These are phyloP conservation scores for Clanis bilineata DNA, from an alignment of 2,888 invertebrate species.

Conservation along the genomic window DNA sequence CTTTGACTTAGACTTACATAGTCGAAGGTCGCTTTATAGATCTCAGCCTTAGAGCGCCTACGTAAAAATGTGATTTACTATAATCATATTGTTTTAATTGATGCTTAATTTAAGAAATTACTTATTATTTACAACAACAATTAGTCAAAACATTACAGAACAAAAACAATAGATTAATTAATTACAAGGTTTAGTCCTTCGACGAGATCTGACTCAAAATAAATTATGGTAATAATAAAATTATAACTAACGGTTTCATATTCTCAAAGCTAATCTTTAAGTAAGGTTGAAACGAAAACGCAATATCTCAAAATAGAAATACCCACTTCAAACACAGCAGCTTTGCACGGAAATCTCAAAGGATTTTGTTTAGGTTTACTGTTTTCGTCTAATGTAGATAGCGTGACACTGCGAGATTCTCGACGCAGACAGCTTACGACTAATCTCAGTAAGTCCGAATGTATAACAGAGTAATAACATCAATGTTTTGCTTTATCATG, in stretches of 20 bases:
- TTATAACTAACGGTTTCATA: not conserved
- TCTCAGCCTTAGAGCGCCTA: too few relatives aligned
- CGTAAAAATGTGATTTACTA: too few relatives aligned
- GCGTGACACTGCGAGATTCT: conserved; percentile 10
- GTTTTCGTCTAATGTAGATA: conserved; percentile 10
- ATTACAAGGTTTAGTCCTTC: not conserved
- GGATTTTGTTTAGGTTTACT: conserved; percentile 10
- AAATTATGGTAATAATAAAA: not conserved
- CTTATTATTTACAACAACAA: not conserved
- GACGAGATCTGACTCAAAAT: not conserved
- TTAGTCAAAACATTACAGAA: not conserved
- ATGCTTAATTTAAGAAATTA: not conserved
- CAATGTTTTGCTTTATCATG: not conserved
- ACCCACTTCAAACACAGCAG: conserved; percentile 4
- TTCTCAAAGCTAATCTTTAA: not conserved
- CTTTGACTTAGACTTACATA: too few relatives aligned
- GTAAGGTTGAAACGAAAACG: not conserved
- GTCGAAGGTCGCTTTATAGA: too few relatives aligned
- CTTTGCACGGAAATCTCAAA: conserved; percentile 10
- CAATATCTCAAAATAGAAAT: not conserved
- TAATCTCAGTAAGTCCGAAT: conserved; percentile 10
- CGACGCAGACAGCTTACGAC: conserved; percentile 9
- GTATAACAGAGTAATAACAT: not conserved
- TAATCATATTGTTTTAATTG: too few relatives aligned
- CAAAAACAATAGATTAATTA: not conserved